Percentiles rank a stretch among this genome's conserved stretches.
These are phyloP conservation scores for Therioaphis trifolii DNA, from an alignment of 2,888 invertebrate genomes.

Conservation along the genomic window DNA sequence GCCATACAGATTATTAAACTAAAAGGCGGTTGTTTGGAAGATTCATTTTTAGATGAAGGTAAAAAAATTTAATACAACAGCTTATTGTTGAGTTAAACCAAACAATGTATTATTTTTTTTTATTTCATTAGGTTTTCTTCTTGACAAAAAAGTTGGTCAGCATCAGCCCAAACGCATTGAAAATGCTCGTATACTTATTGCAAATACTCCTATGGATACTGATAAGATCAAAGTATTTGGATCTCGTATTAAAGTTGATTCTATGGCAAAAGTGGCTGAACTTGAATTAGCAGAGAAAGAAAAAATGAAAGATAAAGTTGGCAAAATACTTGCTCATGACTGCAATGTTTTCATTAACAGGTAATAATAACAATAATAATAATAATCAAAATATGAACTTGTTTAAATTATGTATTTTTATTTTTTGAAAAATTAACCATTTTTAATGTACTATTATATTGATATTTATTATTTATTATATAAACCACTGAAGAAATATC, in stretches of 20 bases:
- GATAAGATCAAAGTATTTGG: conserved; percentile 99
- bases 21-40: conserved; percentile 89
- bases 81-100: neutral
- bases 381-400: too few species aligned
- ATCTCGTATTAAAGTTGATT: conserved; percentile 91
- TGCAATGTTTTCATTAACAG: conserved; percentile 64
- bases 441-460: too few species aligned
- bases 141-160: conserved; percentile 94
- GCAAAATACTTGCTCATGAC: conserved; percentile 60
- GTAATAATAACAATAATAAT: conserved; percentile 47
- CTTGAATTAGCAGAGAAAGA: conserved; percentile 97
- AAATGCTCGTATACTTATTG: conserved; percentile 96
- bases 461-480: too few species aligned
- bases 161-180: conserved; percentile 96
- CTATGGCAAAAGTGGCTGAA: conserved; percentile 95
- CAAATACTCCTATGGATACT: conserved; percentile 99
- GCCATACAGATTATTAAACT: conserved; percentile 95
- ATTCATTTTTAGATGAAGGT: conserved; percentile 95
- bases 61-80: conserved; percentile 70
- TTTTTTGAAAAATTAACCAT: too few species aligned
- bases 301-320: conserved; percentile 99
- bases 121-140: conserved; percentile 48
- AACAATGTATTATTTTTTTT: too few species aligned
- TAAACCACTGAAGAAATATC: too few species aligned
- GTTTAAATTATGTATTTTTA: too few species aligned